These are phyloP conservation scores for Archocentrus centrarchus DNA, from an alignment of 2,113 vertebrate genomes.

Conservation along the genomic window DNA sequence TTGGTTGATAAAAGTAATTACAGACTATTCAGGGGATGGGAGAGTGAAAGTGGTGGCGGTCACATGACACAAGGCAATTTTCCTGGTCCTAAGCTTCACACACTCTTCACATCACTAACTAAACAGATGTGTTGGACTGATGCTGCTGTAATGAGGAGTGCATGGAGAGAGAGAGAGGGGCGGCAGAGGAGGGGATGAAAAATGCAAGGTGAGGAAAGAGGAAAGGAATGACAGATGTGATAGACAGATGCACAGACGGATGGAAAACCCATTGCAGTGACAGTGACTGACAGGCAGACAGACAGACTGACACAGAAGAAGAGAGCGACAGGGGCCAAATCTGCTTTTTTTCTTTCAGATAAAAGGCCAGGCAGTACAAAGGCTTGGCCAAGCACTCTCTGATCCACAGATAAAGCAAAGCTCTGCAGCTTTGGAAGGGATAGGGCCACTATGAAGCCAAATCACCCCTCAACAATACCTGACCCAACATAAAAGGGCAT, in stretches of 20 bases:
- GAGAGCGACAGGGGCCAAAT: constrained; percentile 51
- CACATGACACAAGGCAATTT: constrained; percentile 57
- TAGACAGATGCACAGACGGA: constrained; percentile 39
- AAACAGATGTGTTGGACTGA: constrained; percentile 56
- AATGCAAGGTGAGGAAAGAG: background rate
- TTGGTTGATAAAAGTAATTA: constrained; percentile 60
- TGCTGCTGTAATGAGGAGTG: constrained; percentile 50
- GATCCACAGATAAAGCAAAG: constrained; percentile 76
- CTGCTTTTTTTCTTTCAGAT: constrained; percentile 69
- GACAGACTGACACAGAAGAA: constrained; percentile 55
- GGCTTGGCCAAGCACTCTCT: constrained; percentile 66
- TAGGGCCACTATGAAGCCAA: constrained; percentile 68
- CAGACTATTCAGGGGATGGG: constrained; percentile 34
- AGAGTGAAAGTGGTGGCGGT: constrained; percentile 38
- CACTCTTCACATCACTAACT: constrained; percentile 53
- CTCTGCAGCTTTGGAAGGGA: constrained; percentile 67
- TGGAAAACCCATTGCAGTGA: constrained; percentile 41
- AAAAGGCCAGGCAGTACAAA: constrained; percentile 74
- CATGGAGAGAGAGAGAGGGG: constrained; percentile 8
- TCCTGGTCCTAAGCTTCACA: constrained; percentile 46
- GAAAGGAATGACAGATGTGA: constrained; percentile 37
- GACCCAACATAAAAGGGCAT: constrained; percentile 71
- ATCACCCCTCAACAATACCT: constrained; percentile 73
- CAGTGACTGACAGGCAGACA: constrained; percentile 61
- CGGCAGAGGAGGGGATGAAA: constrained; percentile 20